Evolutionary conservation across 1,140 invertebrate species (phyloP).

Genomic region (Hirudo medicinalis): DNA sequence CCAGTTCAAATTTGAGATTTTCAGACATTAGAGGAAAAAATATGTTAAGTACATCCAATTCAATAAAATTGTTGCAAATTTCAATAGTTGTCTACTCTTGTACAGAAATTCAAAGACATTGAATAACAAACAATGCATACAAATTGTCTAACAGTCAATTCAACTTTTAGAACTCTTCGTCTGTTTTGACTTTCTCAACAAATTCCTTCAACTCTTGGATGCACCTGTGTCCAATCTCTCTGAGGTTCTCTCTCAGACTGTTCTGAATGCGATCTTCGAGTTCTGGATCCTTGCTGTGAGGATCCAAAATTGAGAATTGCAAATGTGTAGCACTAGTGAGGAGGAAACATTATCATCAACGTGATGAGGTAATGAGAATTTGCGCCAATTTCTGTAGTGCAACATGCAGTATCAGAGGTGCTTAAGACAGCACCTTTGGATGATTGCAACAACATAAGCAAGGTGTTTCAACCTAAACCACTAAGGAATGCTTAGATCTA

Average conservation of each 20-base stretch:
- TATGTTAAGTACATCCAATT: background rate
- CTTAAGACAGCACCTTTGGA: too few species aligned
- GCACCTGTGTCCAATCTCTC: conserved; percentile 25
- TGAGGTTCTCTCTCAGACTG: conserved; percentile 24
- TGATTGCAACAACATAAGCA: too few species aligned
- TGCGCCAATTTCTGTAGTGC: too few species aligned
- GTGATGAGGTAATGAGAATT: too few species aligned
- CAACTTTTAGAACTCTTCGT: conserved; percentile 10
- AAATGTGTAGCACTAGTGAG: too few species aligned
- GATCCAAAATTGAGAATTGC: too few species aligned
- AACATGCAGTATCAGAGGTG: too few species aligned
- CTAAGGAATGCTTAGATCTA: too few species aligned
- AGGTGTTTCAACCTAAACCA: too few species aligned
- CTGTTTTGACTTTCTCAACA: conserved; percentile 22
- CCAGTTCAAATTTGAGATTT: background rate
- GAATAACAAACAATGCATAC: background rate
- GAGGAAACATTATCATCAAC: too few species aligned
- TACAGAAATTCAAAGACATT: background rate
- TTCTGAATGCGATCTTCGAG: conserved; percentile 23
- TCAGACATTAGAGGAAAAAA: background rate
- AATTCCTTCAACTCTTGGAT: conserved; percentile 24
- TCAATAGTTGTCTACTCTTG: background rate
- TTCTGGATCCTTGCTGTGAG: conserved; percentile 24
- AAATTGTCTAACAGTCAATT: background rate
- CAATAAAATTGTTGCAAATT: background rate